phyloP scores from a whole-genome alignment of 92 coral and sea anemone species.

The Porites evermanni region DNA sequence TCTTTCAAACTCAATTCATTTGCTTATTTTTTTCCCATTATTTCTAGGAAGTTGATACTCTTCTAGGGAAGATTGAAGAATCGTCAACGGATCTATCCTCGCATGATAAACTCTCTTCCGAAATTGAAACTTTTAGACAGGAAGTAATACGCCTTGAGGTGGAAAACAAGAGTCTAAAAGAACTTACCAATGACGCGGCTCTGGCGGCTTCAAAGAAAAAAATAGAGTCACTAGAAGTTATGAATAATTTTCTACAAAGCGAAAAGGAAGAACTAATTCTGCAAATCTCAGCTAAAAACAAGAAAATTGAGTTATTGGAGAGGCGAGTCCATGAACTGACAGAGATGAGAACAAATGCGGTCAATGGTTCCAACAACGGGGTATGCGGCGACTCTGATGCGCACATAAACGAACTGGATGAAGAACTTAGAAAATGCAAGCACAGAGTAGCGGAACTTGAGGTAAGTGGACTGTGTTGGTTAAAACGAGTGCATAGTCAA shows the following conservation, averaged over 20 bases:
- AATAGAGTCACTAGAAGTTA: constrained; percentile 58
- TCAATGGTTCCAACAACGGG: constrained; percentile 45
- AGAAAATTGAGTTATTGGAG: constrained; percentile 71
- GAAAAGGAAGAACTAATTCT: constrained; percentile 78
- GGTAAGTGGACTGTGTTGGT: constrained; percentile 17
- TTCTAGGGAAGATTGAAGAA: constrained; percentile 46
- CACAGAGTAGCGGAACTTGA: constrained; percentile 68
- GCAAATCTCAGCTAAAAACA: constrained; percentile 70
- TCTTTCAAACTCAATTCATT: too few species aligned
- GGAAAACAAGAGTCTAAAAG: constrained; percentile 60
- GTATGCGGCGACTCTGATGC: constrained; percentile 38
- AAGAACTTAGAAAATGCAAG: constrained; percentile 53
- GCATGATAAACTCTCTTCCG: constrained; percentile 36
- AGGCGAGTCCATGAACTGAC: constrained; percentile 60
- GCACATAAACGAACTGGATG: constrained; percentile 29
- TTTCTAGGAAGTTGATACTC: constrained; percentile 48
- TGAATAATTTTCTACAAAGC: constrained; percentile 58
- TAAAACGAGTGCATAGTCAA: background rate
- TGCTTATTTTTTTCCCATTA: background rate
- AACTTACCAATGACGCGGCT: constrained; percentile 43
- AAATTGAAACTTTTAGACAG: constrained; percentile 53
- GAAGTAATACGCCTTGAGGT: constrained; percentile 71
- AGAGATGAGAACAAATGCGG: constrained; percentile 12
- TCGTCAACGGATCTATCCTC: constrained; percentile 2
- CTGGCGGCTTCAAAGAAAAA: constrained; percentile 56